Evolutionary conservation across 2,113 vertebrate genomes (phyloP), one percentile per base, ranked within the genome.

Genomic region (Bubo bubo): DNA sequence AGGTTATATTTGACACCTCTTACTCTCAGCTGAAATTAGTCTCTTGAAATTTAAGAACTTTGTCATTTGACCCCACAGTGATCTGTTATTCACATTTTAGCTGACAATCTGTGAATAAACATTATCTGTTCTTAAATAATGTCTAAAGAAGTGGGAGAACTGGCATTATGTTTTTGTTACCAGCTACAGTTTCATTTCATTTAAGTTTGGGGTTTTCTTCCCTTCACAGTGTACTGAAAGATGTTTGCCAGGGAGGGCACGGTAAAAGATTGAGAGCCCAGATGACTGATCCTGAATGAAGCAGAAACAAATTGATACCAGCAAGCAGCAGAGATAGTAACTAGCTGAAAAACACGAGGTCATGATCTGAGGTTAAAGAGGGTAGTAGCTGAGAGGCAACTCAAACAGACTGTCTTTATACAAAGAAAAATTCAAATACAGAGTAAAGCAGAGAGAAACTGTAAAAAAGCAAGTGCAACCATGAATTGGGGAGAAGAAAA

Each of bases 291-390:
- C 35, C 72, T 6, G 8, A 95, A 73, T 11, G 60, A 83, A 86
- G 52, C 2, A 0, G 80, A 80, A 96, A 96, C 35, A 94, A 89
- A 93, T 87, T 95, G 88, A 79, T 92, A 93, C 34, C 66, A 92
- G 64, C 45, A 75, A 95, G 86, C 17, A 86, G 60, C n/a, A 80
- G 80, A 93, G 88, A 90, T 55, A 96, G 77, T 47, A 94, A 94
- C 68, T 76, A 86, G 43, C 35, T 94, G 79, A 34, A 90, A 79
- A 93, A 84, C 77, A 94, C 86, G 84, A 91, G 84, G 91, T 96
- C 75, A 27, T 34, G 53, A 3, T 64, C 80, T 72, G 67, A 95
- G 90, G 86, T 96, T 96, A 96, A 93, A 88, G 55, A 28, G 30
- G 23, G 4, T 67, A 75, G 63, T 72, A 92, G 64, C 53, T 88